These are phyloP conservation scores for Calliopum simillimum DNA, from an alignment of 2,888 invertebrate genomes.

Conservation along the genomic window DNA sequence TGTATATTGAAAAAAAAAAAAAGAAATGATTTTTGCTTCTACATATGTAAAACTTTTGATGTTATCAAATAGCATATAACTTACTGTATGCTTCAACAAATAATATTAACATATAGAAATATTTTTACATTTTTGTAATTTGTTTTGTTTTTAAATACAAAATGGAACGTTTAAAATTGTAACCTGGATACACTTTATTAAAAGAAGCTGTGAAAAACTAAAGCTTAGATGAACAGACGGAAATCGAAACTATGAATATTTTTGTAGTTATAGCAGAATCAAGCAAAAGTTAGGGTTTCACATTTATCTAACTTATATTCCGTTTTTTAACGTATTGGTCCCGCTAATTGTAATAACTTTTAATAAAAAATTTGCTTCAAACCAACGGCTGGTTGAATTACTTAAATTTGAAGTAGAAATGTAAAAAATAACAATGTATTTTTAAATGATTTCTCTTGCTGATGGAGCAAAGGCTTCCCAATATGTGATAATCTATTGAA, in stretches of 20 bases:
- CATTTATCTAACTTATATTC: neutral
- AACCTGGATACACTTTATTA: neutral
- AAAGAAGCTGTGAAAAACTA: neutral
- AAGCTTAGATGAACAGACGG: no score
- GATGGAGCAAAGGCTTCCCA: constrained; percentile 97
- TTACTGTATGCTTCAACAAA: neutral
- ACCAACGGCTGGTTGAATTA: neutral
- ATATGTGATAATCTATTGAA: constrained; percentile 60
- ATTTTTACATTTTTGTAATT: no score
- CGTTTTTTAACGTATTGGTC: constrained; percentile 51
- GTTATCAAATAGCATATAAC: neutral
- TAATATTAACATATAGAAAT: no score
- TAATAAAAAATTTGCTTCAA: neutral
- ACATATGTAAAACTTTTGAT: constrained; percentile 2
- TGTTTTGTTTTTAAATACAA: neutral
- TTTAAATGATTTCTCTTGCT: constrained; percentile 90
- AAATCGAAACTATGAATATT: neutral
- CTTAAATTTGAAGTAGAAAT: neutral
- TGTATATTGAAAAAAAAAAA: constrained; percentile 9
- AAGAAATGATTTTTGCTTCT: neutral
- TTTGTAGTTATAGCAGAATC: neutral
- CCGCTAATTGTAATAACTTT: constrained; percentile 42
- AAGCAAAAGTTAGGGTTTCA: neutral
- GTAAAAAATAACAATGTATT: neutral
- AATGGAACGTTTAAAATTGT: neutral